Conservation (phyloP, 2,797 vertebrate species). For the Sebastes umbrosus region DNA sequence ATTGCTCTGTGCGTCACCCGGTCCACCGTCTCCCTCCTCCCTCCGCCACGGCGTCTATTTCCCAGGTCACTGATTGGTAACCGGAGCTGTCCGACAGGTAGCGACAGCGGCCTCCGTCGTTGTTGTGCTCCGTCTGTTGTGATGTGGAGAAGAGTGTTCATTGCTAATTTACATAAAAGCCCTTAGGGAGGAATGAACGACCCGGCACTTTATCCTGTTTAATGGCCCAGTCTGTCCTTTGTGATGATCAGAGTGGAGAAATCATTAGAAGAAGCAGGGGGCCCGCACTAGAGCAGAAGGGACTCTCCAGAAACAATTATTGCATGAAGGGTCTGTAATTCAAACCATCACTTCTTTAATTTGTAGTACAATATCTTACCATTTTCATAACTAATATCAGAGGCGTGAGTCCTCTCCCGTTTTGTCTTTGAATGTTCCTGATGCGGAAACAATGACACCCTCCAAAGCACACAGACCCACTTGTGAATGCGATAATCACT, state of each 20-base stretch:
- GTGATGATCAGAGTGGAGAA: conserved; percentile 38
- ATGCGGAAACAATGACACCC: not conserved
- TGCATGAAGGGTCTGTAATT: not conserved
- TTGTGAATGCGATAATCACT: not conserved
- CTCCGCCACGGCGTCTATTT: not conserved
- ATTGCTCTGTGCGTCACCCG: conserved; percentile 22
- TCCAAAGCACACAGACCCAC: not conserved
- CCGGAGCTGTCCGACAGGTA: conserved; percentile 58
- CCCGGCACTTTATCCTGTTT: conserved; percentile 39
- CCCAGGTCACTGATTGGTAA: conserved; percentile 62
- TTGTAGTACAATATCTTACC: not conserved
- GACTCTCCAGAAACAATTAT: not conserved
- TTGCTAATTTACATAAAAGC: conserved; percentile 61
- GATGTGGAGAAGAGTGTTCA: conserved; percentile 39
- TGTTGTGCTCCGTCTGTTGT: conserved; percentile 41
- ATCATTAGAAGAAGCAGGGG: conserved; percentile 24
- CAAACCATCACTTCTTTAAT: not conserved
- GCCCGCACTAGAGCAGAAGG: not conserved
- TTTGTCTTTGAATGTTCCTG: not conserved
- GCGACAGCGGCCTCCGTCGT: conserved; percentile 40
- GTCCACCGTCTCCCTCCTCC: not conserved
- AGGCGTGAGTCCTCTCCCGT: not conserved
- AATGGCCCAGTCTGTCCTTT: conserved; percentile 37
- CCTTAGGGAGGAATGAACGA: conserved; percentile 12
- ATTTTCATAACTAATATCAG: not conserved